A percentile compares a stretch with the other conserved stretches of the same genome.
Conservation (phyloP, 37 sponge, comb jelly and placozoan genomes). For the Diacarnus erythraeanus region DNA sequence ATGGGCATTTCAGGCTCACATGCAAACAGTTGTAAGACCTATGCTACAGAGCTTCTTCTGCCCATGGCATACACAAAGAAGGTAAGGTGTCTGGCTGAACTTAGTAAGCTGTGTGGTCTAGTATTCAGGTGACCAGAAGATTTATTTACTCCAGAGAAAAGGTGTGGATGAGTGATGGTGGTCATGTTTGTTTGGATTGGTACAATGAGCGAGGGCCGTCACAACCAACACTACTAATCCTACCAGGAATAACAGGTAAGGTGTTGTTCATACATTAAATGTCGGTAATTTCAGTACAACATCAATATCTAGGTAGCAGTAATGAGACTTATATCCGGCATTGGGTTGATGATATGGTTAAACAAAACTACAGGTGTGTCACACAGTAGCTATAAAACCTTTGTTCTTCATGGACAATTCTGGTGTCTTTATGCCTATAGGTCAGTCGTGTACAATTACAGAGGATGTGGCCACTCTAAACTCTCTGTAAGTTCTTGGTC, state of each 20-base stretch:
- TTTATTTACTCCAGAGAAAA: slow-evolving; percentile 33
- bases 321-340: slow-evolving; percentile 60
- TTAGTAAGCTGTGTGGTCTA: too few species aligned
- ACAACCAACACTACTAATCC: slow-evolving; percentile 57
- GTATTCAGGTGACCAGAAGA: too few species aligned
- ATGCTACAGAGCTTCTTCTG: slow-evolving; percentile 28
- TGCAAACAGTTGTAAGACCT: slow-evolving; percentile 56
- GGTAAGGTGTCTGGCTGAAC: background rate
- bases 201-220: slow-evolving; percentile 20
- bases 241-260: slow-evolving; percentile 70
- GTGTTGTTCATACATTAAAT: background rate
- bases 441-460: slow-evolving; percentile 69
- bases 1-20: slow-evolving; percentile 67
- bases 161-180: slow-evolving; percentile 55
- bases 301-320: slow-evolving; percentile 49
- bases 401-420: background rate
- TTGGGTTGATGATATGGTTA: slow-evolving; percentile 38
- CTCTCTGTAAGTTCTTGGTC: slow-evolving; percentile 37
- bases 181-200: slow-evolving; percentile 74
- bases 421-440: background rate
- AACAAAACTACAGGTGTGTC: slow-evolving; percentile 30
- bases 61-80: background rate
- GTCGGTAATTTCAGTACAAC: background rate
- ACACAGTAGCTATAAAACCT: too few species aligned
- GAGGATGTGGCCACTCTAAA: slow-evolving; percentile 63